phyloP scores from a whole-genome alignment of 2,888 invertebrate genomes.

The Imbricaverruca yamaguchii region DNA sequence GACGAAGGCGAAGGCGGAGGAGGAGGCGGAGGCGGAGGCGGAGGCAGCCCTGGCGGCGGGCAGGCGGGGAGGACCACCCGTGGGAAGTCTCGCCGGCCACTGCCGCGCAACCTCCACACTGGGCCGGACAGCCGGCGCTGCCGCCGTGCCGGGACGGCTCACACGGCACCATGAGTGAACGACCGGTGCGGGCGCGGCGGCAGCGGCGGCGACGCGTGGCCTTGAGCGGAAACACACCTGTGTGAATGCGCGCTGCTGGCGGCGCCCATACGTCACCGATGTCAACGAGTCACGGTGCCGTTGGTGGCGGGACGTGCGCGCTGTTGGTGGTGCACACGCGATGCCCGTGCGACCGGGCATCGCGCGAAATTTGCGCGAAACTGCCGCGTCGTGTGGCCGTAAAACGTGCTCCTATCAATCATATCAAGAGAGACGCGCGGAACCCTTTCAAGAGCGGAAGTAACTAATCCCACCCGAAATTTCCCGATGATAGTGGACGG shows the following conservation, averaged over 20 bases:
- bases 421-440: background rate
- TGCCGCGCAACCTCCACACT: too few relatives aligned
- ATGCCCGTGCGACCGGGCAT: background rate
- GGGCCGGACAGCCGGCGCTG: background rate
- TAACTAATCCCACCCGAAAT: background rate
- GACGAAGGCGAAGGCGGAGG: too few relatives aligned
- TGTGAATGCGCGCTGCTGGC: background rate
- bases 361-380: background rate
- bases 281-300: background rate
- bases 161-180: background rate
- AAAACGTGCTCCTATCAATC: background rate
- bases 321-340: background rate
- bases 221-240: conserved; percentile 3
- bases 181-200: background rate
- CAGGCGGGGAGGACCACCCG: background rate
- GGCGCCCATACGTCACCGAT: background rate
- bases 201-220: background rate
- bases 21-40: too few relatives aligned
- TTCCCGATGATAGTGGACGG: background rate
- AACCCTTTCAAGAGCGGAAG: background rate
- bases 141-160: background rate
- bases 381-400: background rate
- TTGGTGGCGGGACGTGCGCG: background rate
- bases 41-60: background rate
- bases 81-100: background rate